Base-by-base conservation (phyloP, 1,140 invertebrate genomes). In the Aphelenchoides fujianensis region DNA sequence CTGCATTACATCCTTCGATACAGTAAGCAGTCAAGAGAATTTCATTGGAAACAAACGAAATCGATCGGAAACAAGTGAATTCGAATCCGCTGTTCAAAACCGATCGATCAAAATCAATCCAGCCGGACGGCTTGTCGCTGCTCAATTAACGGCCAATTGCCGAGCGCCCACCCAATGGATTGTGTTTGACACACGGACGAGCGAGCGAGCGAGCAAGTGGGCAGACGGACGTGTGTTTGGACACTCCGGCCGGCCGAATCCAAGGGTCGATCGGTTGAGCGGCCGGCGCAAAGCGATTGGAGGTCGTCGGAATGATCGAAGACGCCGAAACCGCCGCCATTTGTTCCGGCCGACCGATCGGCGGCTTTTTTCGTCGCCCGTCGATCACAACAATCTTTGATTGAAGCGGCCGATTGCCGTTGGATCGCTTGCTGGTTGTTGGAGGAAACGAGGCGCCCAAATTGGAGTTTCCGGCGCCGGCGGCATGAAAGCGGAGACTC, bases 251-350 rank as follows among this genome's bases (percentile, higher is more conserved):
- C 41, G 23, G 23, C 23, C 23, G 41, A 48, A 16, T 23, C 41
- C 23, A 48, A 48, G n/a, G n/a, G n/a, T n/a, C n/a, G n/a, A n/a
- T n/a, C n/a, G n/a, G n/a, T n/a, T n/a, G n/a, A n/a, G n/a, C n/a
- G n/a, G n/a, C n/a, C n/a, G n/a, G n/a, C n/a, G n/a, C n/a, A n/a
- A n/a, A n/a, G n/a, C n/a, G n/a, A n/a, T n/a, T n/a, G n/a, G n/a
- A n/a, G n/a, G n/a, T n/a, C n/a, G n/a, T n/a, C 41, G 41, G 41
- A 48, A 48, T 48, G 41, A 48, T 48, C 41, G 41, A 48, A 48
- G 23, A 48, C 41, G 41, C 41, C 41, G 23, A 48, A 48, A 48
- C 41, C 41, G 23, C 41, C 12, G 23, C 23, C 41, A 48, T 48
- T 48, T 48, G 41, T 48, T 48, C 23, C 41, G 41, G 41, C 12